Evolutionary conservation across 1,140 invertebrate genomes (phyloP).

Genomic region (Brachionus koreanus): DNA sequence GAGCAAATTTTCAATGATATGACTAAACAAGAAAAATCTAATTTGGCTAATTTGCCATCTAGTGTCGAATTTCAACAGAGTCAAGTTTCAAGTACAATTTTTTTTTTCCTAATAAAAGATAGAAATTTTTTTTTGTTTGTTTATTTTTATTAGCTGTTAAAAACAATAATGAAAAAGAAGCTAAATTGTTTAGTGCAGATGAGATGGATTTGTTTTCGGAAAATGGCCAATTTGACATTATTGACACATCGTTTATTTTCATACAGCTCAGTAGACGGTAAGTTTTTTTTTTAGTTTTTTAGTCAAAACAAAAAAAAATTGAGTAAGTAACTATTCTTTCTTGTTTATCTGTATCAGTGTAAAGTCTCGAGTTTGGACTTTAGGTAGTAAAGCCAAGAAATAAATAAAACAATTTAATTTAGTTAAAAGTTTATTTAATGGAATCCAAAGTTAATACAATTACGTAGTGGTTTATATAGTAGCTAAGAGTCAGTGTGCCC

Average conservation of each 20-base stretch:
- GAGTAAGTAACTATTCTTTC: too few relatives aligned
- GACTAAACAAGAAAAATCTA: background rate
- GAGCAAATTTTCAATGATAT: background rate
- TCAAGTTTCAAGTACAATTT: background rate
- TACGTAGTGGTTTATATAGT: too few relatives aligned
- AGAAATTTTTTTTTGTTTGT: too few relatives aligned
- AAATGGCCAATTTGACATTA: conserved; percentile 35
- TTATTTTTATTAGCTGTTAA: background rate
- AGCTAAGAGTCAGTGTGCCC: too few relatives aligned
- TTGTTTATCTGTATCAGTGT: too few relatives aligned
- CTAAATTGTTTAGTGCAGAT: background rate
- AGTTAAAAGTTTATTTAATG: too few relatives aligned
- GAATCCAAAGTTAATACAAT: too few relatives aligned
- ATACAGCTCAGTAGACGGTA: background rate
- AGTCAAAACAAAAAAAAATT: too few relatives aligned
- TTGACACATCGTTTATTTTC: background rate
- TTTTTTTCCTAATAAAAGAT: background rate
- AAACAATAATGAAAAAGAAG: background rate
- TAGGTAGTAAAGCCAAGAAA: too few relatives aligned
- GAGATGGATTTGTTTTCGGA: background rate
- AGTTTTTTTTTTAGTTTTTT: background rate
- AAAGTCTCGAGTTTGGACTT: too few relatives aligned
- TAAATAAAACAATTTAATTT: too few relatives aligned
- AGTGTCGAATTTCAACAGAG: background rate
- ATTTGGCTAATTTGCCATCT: background rate